phyloP scores from a whole-genome alignment of 2,113 vertebrate genomes.

The Natator depressus region DNA sequence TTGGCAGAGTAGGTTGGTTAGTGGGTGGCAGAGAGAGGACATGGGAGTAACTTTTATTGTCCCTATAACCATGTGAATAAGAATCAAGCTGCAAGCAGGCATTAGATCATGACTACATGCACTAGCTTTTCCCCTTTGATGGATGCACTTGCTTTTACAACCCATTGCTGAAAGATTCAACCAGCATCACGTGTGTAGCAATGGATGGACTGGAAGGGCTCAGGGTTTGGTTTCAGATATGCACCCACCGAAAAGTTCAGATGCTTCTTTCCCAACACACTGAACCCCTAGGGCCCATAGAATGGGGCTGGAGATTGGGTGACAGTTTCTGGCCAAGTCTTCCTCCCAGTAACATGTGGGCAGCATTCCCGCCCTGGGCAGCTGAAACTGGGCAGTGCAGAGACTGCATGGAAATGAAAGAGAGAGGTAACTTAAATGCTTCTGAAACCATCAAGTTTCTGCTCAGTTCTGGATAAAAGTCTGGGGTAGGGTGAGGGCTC shows the following conservation, averaged over 20 bases:
- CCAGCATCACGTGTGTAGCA: background rate
- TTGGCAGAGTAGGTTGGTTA: background rate
- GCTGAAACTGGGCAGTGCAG: background rate
- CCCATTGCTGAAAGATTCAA: background rate
- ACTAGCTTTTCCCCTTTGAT: background rate
- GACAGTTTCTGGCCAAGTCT: background rate
- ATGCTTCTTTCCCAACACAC: background rate
- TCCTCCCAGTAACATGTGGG: background rate
- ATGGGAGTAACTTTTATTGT: background rate
- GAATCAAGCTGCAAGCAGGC: background rate
- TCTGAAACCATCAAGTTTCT: background rate
- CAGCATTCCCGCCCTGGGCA: background rate
- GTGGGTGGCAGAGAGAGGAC: background rate
- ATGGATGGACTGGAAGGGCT: background rate
- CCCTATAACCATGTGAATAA: background rate
- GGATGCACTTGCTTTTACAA: background rate
- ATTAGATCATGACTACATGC: background rate
- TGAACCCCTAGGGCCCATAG: background rate
- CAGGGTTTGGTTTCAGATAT: background rate
- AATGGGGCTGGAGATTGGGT: background rate
- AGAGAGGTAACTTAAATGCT: fast-evolving
- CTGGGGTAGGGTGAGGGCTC: background rate
- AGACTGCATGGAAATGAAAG: fast-evolving
- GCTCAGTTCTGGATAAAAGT: fast-evolving
- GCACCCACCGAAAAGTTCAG: background rate